These are phyloP conservation scores for Odontamblyopus lacepedii DNA, from an alignment of 2,797 vertebrate genomes.

Conservation along the genomic window DNA sequence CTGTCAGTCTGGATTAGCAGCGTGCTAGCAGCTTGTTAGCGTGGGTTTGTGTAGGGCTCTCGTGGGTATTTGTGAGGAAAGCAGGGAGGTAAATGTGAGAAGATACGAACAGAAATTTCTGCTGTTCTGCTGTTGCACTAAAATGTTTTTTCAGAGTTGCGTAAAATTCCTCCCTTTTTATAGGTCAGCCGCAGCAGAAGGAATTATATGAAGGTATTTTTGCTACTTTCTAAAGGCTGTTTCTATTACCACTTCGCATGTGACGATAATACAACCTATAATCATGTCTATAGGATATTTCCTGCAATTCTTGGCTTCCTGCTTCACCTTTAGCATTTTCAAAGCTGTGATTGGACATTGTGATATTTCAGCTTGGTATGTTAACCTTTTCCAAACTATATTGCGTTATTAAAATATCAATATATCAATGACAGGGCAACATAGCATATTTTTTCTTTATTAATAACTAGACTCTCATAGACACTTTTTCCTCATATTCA, in stretches of 20 bases:
- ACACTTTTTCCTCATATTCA: not conserved
- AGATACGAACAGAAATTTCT: constrained; percentile 38
- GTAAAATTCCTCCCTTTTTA: constrained; percentile 31
- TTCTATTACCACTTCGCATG: constrained; percentile 3
- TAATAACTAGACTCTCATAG: not conserved
- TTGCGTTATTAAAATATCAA: constrained; percentile 6
- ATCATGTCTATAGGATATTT: constrained; percentile 10
- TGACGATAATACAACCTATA: constrained; percentile 15
- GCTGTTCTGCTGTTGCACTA: constrained; percentile 17
- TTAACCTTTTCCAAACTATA: not conserved
- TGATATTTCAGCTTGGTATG: not conserved
- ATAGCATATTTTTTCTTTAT: not conserved
- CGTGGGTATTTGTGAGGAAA: constrained; percentile 29
- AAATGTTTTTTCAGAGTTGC: constrained; percentile 37
- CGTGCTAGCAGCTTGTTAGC: constrained; percentile 59
- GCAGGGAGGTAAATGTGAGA: constrained; percentile 26
- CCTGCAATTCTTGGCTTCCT: constrained; percentile 3
- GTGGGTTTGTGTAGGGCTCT: constrained; percentile 44
- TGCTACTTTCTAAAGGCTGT: not conserved
- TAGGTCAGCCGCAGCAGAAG: constrained; percentile 34
- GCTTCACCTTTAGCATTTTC: constrained; percentile 11
- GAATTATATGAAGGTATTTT: constrained; percentile 10
- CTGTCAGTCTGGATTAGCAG: constrained; percentile 77
- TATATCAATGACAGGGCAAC: not conserved
- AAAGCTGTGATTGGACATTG: constrained; percentile 9